Percentiles rank a stretch among this genome's conserved stretches.
Conservation (phyloP, 2,888 invertebrate species). For the Ochropleura leucogaster region DNA sequence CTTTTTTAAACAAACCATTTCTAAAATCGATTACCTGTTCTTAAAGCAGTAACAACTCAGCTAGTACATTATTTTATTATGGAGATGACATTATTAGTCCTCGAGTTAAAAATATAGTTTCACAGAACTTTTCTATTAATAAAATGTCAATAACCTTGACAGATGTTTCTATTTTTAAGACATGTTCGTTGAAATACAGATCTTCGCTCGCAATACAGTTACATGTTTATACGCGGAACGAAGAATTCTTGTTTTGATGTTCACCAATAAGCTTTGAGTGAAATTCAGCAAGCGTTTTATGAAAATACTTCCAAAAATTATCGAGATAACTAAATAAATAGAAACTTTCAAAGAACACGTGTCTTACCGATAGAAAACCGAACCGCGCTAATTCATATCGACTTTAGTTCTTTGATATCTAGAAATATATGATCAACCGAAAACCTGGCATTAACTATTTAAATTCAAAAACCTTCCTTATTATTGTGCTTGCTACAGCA, state of each 20-base stretch:
- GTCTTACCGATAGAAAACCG: not conserved
- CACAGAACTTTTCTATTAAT: constrained; percentile 22
- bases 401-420: not conserved
- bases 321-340: not conserved
- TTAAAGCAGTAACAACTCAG: not conserved
- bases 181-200: not conserved
- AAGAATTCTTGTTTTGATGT: not conserved
- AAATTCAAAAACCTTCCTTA: too few species aligned
- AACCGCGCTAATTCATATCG: not conserved
- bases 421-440: not conserved
- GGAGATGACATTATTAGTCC: constrained; percentile 1
- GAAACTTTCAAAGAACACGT: too few species aligned
- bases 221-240: not conserved
- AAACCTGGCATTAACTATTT: too few species aligned
- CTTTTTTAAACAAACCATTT: too few species aligned
- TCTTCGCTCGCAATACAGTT: not conserved
- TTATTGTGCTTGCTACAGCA: not conserved
- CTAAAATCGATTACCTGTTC: constrained; percentile 6
- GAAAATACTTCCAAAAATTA: constrained; percentile 1
- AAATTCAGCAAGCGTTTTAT: not conserved
- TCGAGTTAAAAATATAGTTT: constrained; percentile 37
- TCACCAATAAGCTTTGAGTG: not conserved
- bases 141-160: constrained; percentile 50
- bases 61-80: not conserved
- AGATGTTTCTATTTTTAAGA: constrained; percentile 22